Conservation (phyloP, 2,797 vertebrate species). For the Toxotes lorentzi region DNA sequence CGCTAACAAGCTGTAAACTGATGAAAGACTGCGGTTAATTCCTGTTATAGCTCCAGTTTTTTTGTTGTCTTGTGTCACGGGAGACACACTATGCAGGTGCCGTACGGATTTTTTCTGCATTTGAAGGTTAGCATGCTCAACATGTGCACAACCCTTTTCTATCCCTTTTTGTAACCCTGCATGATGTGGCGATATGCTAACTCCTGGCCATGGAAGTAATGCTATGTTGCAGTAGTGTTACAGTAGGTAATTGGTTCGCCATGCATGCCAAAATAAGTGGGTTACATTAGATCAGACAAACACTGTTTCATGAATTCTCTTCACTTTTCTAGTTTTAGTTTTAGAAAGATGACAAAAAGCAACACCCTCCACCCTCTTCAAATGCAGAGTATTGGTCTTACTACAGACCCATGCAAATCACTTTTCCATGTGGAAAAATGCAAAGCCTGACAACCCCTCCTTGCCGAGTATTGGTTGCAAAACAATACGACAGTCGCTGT, state of each 20-base stretch:
- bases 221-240: not conserved
- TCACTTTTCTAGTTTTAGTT: not conserved
- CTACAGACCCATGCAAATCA: not conserved
- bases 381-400: not conserved
- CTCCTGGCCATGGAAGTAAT: not conserved
- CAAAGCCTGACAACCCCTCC: not conserved
- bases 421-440: not conserved
- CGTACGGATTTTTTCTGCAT: not conserved
- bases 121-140: not conserved
- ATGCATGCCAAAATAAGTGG: not conserved
- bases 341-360: not conserved
- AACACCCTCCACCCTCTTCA: not conserved
- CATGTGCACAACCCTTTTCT: not conserved
- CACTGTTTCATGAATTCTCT: not conserved
- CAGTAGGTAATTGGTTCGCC: not conserved
- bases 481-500: not conserved
- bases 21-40: not conserved
- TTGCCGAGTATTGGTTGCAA: not conserved
- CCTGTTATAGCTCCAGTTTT: not conserved
- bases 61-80: not conserved
- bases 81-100: not conserved
- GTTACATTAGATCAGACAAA: not conserved
- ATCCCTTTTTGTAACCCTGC: not conserved
- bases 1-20: conserved; percentile 12
- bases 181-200: not conserved